Evolutionary conservation across 2,888 invertebrate species (phyloP).

Genomic region (Megastigmus dorsalis): DNA sequence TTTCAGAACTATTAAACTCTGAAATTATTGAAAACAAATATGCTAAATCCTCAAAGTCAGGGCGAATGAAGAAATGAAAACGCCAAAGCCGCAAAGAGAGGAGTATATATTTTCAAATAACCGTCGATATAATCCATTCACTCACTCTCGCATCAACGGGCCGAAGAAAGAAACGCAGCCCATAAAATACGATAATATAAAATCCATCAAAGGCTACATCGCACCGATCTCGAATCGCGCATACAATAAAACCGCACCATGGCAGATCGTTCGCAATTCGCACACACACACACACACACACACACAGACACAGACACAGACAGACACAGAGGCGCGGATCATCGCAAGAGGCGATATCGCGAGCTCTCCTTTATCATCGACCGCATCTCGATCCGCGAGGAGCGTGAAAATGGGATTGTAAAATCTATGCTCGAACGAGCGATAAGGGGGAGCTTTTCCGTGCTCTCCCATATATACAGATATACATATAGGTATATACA

Average conservation of each 20-base stretch:
- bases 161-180: neutral
- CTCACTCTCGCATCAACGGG: neutral
- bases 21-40: too few species aligned
- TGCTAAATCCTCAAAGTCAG: too few species aligned
- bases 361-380: conserved; percentile 5
- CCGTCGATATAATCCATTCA: neutral
- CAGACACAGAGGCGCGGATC: neutral
- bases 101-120: neutral
- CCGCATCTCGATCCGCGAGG: conserved; percentile 4
- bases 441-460: conserved; percentile 42
- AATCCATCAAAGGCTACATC: conserved; percentile 23
- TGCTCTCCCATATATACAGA: too few species aligned
- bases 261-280: neutral
- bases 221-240: neutral
- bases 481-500: neutral
- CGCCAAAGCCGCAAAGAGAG: conserved; percentile 4
- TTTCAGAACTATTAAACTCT: too few species aligned
- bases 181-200: conserved; percentile 9
- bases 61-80: too few species aligned
- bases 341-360: too few species aligned
- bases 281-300: neutral
- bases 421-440: conserved; percentile 33
- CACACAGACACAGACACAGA: neutral
- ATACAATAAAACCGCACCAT: neutral
- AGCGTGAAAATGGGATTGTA: conserved; percentile 45